Conservation (phyloP, 2,113 vertebrate genomes). For the Halichoeres trimaculatus region DNA sequence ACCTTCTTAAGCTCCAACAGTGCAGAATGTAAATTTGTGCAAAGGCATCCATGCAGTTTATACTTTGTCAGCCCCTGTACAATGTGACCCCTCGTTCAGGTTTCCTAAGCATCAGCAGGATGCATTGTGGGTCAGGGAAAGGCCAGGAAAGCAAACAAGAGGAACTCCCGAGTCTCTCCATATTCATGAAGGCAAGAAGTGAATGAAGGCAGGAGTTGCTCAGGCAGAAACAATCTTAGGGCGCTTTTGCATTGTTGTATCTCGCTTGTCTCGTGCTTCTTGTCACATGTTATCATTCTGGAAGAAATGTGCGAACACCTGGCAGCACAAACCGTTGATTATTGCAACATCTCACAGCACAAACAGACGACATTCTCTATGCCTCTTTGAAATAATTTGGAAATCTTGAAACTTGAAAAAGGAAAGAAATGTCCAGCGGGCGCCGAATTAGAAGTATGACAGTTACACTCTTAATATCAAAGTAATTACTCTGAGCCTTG, state of each 20-base stretch:
- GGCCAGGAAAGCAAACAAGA: slow-evolving; percentile 43
- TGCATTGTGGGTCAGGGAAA: slow-evolving; percentile 48
- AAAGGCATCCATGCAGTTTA: too few relatives aligned
- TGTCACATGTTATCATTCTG: not conserved
- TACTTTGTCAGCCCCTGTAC: not conserved
- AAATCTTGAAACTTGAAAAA: slow-evolving; percentile 5
- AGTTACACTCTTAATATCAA: not conserved
- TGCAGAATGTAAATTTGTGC: too few relatives aligned
- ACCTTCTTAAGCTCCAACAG: too few relatives aligned
- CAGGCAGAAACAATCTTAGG: slow-evolving; percentile 29
- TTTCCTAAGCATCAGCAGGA: slow-evolving; percentile 61
- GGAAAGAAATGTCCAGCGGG: slow-evolving; percentile 1
- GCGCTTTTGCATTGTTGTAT: not conserved
- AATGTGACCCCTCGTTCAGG: slow-evolving; percentile 46
- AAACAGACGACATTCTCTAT: not conserved
- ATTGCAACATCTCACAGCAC: not conserved
- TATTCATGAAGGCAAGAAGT: slow-evolving; percentile 57
- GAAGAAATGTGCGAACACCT: not conserved
- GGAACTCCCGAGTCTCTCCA: slow-evolving; percentile 28
- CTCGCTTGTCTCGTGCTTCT: not conserved
- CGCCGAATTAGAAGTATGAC: slow-evolving; percentile 3
- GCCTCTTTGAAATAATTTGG: not conserved
- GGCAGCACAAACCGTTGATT: not conserved
- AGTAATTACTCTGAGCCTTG: slow-evolving; percentile 15
- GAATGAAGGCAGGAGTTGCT: slow-evolving; percentile 49